A percentile compares a stretch with the other conserved stretches of the same genome.
These are phyloP conservation scores for Andinoacara biseriatus DNA, from an alignment of 2,113 vertebrate species.

Conservation along the genomic window DNA sequence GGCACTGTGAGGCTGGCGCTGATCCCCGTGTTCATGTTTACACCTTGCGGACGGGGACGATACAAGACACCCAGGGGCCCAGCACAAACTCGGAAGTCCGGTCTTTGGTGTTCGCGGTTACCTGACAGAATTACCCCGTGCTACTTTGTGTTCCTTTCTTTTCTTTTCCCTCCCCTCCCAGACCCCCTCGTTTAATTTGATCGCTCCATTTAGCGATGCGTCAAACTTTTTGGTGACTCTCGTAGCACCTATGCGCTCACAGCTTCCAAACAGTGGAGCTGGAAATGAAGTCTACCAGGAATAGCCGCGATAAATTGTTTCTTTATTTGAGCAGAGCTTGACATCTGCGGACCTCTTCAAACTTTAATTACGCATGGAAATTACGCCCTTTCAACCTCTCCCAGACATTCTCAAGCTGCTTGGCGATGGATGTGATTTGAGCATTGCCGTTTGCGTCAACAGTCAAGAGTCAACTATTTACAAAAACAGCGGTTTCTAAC, in stretches of 20 bases:
- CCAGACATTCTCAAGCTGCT: not conserved
- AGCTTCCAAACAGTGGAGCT: conserved; percentile 30
- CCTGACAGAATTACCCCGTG: conserved; percentile 8
- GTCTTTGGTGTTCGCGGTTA: not conserved
- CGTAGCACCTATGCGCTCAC: conserved; percentile 19
- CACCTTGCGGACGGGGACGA: conserved; percentile 68
- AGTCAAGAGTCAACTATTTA: conserved; percentile 35
- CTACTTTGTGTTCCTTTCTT: not conserved
- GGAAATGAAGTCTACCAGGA: conserved; percentile 41
- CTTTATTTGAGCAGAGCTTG: conserved; percentile 7
- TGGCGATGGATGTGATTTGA: conserved; percentile 58
- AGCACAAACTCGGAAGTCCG: conserved; percentile 38
- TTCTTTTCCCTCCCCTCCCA: not conserved
- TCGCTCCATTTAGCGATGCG: conserved; percentile 33
- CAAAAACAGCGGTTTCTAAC: not conserved
- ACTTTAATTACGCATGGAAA: conserved; percentile 59
- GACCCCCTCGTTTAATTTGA: not conserved
- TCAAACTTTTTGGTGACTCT: conserved; percentile 76
- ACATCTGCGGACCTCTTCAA: conserved; percentile 35
- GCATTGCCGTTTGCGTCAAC: conserved; percentile 22
- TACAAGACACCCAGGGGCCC: conserved; percentile 29
- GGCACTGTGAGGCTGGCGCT: conserved; percentile 61
- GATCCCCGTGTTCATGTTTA: conserved; percentile 78
- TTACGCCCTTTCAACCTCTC: conserved; percentile 11
- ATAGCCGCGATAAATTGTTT: not conserved